Evolutionary conservation across 2,113 vertebrate genomes (phyloP).

Genomic region (Climacteris rufus): DNA sequence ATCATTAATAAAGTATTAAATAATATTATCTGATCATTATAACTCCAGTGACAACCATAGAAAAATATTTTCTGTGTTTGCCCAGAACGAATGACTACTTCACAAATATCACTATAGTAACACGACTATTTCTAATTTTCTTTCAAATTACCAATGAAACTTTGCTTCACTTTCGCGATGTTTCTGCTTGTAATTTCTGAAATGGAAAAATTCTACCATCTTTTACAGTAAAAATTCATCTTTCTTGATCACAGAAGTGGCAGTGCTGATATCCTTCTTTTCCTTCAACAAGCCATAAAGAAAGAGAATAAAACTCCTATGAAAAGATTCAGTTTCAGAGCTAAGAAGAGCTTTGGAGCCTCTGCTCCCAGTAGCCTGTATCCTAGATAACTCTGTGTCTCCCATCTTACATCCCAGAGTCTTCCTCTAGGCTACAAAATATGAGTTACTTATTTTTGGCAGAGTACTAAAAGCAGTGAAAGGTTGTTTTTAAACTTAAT

Average conservation of each 20-base stretch:
- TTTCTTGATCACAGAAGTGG: neutral
- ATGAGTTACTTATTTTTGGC: neutral
- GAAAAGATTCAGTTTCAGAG: neutral
- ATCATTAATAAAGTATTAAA: constrained; percentile 19
- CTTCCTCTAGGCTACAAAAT: neutral
- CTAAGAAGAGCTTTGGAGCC: neutral
- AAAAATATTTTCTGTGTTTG: neutral
- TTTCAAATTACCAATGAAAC: neutral
- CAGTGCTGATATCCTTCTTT: neutral
- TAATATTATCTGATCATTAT: constrained; percentile 20
- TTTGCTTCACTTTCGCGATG: neutral
- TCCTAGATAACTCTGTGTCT: neutral
- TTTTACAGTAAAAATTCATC: neutral
- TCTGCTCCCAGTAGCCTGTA: neutral
- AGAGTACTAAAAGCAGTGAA: neutral
- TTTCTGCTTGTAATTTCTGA: neutral
- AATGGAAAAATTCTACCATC: neutral
- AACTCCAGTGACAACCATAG: neutral
- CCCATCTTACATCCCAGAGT: neutral
- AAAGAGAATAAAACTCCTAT: neutral
- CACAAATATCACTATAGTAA: constrained; percentile 19
- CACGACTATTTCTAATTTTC: neutral
- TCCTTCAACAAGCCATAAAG: neutral
- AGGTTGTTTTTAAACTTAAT: neutral
- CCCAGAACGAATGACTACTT: constrained; percentile 1